Evolutionary conservation across 1,140 invertebrate genomes (phyloP), one percentile per base, ranked within the genome.

Genomic region (Akabosia matsudoensis): DNA sequence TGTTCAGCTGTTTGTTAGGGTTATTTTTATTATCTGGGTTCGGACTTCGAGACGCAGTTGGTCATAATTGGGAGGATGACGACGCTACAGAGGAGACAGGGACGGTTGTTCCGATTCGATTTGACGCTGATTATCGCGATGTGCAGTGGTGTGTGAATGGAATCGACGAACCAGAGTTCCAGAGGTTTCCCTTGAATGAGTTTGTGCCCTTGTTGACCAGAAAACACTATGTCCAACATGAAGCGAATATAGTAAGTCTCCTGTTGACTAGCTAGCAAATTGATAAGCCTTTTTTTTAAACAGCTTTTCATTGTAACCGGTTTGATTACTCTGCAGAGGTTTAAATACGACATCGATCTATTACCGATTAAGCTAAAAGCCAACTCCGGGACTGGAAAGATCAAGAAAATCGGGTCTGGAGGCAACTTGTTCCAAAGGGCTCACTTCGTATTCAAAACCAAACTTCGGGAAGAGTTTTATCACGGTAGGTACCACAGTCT

Each of bases 61-160:
- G n/a, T n/a, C n/a, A n/a, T n/a, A n/a, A n/a, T n/a, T n/a, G n/a
- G n/a, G n/a, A n/a, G n/a, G n/a, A n/a, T n/a, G n/a, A n/a, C n/a
- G n/a, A n/a, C n/a, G n/a, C n/a, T n/a, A n/a, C n/a, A n/a, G 45
- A 51, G n/a, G 45, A 51, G 10, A 10, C 54, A 22, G 54, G 4
- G 54, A 61, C 14, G 7, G 4, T 22, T n/a, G 24, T 67, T 67
- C 61, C 61, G 28, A 30, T 67, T 10, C 28, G 31, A n/a, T 67
- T 67, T 67, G 3, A 67, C 28, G 61, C 28, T 10, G 30, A 67
- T 10, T n/a, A 67, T 67, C 61, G 61, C 24, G 4, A 1, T 13
- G 22, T 67, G 13, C 61, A 28, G n/a, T 67, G 61, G 61, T 67
- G 61, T 22, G 61, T 67, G 2, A 67, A 67, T 30, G 61, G 61